phyloP scores from a whole-genome alignment of 2,888 invertebrate genomes.

The Camponotus fellah region DNA sequence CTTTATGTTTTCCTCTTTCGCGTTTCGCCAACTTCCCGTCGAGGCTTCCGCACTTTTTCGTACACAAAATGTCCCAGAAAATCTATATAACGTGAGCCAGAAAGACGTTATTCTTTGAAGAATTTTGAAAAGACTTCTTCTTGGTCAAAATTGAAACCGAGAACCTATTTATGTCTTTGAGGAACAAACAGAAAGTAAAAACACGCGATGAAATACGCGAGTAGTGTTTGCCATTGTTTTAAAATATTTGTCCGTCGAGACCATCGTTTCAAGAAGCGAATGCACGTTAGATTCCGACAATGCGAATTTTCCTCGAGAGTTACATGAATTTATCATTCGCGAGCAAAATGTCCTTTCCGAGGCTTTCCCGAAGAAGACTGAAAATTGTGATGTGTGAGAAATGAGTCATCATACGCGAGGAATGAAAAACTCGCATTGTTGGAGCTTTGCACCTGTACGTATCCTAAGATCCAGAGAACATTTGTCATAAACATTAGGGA shows the following conservation, averaged over 20 bases:
- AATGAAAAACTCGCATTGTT: not conserved
- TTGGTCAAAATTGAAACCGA: constrained; percentile 27
- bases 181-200: constrained; percentile 25
- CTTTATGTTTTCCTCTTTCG: constrained; percentile 61
- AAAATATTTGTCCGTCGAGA: constrained; percentile 6
- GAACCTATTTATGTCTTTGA: constrained; percentile 17
- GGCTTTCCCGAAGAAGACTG: not conserved
- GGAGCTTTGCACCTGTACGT: not conserved
- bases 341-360: not conserved
- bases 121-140: constrained; percentile 28
- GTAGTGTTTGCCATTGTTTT: not conserved
- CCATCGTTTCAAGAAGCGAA: not conserved
- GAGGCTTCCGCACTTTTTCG: constrained; percentile 51
- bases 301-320: not conserved
- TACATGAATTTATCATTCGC: not conserved
- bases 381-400: not conserved
- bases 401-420: not conserved
- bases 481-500: not conserved
- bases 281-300: constrained; percentile 17
- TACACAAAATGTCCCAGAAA: constrained; percentile 35
- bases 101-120: constrained; percentile 25
- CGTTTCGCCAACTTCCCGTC: constrained; percentile 29
- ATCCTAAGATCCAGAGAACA: not conserved
- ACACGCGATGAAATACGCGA: not conserved
- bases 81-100: constrained; percentile 38